Evolutionary conservation across 2,113 vertebrate genomes (phyloP).

Genomic region (Leptocoma aspasia): DNA sequence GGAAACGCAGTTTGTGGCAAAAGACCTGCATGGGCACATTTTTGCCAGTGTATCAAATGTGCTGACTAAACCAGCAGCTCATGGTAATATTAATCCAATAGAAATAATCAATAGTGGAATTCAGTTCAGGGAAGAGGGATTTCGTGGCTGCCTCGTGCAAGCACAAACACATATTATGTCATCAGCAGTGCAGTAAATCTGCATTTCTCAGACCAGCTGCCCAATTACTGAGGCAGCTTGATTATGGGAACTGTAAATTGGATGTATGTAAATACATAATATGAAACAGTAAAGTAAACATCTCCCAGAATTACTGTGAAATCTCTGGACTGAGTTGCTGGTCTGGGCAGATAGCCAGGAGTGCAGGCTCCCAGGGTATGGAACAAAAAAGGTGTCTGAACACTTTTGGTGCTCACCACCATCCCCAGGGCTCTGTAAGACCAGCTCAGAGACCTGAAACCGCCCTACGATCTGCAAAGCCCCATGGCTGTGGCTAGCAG

Average conservation of each 20-base stretch:
- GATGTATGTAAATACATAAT: slow-evolving; percentile 39
- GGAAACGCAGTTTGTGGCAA: background rate
- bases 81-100: background rate
- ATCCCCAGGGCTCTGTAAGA: background rate
- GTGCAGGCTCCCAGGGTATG: background rate
- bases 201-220: slow-evolving; percentile 47
- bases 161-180: slow-evolving; percentile 6
- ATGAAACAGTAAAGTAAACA: slow-evolving; percentile 26
- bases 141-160: background rate
- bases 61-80: background rate
- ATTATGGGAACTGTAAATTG: slow-evolving; percentile 22
- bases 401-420: background rate
- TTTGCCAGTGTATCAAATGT: background rate
- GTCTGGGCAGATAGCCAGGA: fast-evolving
- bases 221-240: slow-evolving; percentile 30
- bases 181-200: slow-evolving; percentile 39
- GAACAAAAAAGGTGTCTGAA: background rate
- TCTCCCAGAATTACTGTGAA: background rate
- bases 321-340: background rate
- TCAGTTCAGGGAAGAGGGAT: background rate
- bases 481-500: fast-evolving
- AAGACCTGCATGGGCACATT: background rate
- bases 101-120: background rate
- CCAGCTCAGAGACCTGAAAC: background rate
- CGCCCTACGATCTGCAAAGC: background rate